These are phyloP conservation scores for Nemotelus pantherinus DNA, from an alignment of 2,888 invertebrate species.

Conservation along the genomic window DNA sequence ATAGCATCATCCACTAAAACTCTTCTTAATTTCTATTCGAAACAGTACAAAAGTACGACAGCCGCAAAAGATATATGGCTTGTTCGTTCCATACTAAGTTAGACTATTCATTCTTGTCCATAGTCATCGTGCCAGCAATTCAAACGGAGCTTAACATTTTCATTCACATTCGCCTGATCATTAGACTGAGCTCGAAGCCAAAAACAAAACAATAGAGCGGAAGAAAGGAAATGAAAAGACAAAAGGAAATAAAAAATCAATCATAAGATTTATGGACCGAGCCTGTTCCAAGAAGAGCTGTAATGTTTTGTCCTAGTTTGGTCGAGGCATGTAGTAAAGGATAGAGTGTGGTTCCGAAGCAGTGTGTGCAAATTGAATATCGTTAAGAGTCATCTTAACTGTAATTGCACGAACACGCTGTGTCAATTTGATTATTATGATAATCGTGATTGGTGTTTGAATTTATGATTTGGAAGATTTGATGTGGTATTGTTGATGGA, in stretches of 20 bases:
- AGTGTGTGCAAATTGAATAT: conserved; percentile 8
- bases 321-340: too few species aligned
- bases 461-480: background rate
- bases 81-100: too few species aligned
- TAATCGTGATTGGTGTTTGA: conserved; percentile 9
- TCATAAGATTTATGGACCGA: conserved; percentile 5
- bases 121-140: too few species aligned
- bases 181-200: too few species aligned
- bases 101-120: too few species aligned
- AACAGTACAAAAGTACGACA: too few species aligned
- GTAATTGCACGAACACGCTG: background rate
- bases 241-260: background rate
- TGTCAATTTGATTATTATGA: background rate
- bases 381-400: background rate
- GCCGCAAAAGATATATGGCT: too few species aligned
- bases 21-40: too few species aligned
- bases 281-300: background rate
- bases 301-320: background rate
- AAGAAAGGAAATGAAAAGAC: background rate
- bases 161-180: too few species aligned
- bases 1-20: too few species aligned
- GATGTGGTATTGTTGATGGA: too few species aligned
- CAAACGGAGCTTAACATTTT: too few species aligned
- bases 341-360: background rate
- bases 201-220: background rate